These are phyloP conservation scores for Rhagologus leucostigma DNA, from an alignment of 2,113 vertebrate species.

Conservation along the genomic window DNA sequence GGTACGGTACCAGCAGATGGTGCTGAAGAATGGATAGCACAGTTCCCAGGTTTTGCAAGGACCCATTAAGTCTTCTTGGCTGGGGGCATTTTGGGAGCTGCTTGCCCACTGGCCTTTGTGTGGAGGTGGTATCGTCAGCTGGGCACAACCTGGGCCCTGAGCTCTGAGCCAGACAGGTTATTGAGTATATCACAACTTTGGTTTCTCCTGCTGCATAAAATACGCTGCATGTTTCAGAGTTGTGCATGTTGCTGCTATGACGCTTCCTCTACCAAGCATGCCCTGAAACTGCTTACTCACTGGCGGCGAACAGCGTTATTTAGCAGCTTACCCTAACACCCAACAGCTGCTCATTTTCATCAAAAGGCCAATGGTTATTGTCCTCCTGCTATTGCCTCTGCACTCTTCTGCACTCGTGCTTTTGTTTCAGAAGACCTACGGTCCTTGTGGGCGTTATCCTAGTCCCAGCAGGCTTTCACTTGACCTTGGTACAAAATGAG, in stretches of 20 bases:
- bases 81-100: background rate
- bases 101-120: background rate
- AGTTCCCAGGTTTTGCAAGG: background rate
- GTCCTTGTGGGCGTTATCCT: background rate
- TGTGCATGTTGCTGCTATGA: background rate
- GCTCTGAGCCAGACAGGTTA: background rate
- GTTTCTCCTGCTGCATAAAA: background rate
- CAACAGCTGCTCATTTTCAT: background rate
- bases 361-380: background rate
- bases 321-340: background rate
- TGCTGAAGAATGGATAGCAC: slow-evolving; percentile 48
- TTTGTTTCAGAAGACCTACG: background rate
- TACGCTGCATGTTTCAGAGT: background rate
- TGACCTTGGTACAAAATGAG: background rate
- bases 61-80: background rate
- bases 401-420: background rate
- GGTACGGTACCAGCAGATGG: slow-evolving; percentile 9
- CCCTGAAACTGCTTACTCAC: background rate
- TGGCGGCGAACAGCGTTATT: background rate
- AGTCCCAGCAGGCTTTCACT: background rate
- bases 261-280: background rate
- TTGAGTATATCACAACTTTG: background rate
- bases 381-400: background rate
- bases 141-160: fast-evolving
- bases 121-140: background rate